These are phyloP conservation scores for Eonycteris spelaea DNA, from an alignment of 2,113 vertebrate genomes.

Conservation along the genomic window DNA sequence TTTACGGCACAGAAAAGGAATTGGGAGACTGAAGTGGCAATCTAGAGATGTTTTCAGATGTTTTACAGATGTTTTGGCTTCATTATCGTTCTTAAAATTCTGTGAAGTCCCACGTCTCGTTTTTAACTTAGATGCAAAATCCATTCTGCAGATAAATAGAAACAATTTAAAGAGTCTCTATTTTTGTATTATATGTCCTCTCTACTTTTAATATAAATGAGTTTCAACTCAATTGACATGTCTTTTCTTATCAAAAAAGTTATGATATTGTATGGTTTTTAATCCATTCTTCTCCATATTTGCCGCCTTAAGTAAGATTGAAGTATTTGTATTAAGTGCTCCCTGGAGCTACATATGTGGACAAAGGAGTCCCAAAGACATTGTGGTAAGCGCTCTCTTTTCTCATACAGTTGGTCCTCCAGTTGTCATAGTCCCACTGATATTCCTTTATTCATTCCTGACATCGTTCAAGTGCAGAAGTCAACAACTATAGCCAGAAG, in stretches of 20 bases:
- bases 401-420: not conserved
- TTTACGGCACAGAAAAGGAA: not conserved
- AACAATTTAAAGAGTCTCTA: not conserved
- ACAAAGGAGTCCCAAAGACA: not conserved
- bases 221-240: not conserved
- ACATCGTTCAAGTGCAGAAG: not conserved
- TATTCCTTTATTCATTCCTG: not conserved
- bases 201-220: slow-evolving; percentile 13
- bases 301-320: slow-evolving; percentile 5
- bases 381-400: not conserved
- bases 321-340: not conserved
- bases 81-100: not conserved
- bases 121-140: slow-evolving; percentile 9
- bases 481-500: not conserved
- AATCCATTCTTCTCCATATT: not conserved
- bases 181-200: slow-evolving; percentile 20
- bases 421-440: not conserved
- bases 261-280: not conserved
- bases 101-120: not conserved
- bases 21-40: not conserved
- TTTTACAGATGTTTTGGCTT: not conserved
- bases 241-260: not conserved
- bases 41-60: not conserved
- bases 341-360: not conserved
- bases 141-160: slow-evolving; percentile 1